A percentile compares a stretch with the other conserved stretches of the same genome.
Conservation (phyloP, 2,797 vertebrate genomes). For the Percopsis omiscomaycus region DNA sequence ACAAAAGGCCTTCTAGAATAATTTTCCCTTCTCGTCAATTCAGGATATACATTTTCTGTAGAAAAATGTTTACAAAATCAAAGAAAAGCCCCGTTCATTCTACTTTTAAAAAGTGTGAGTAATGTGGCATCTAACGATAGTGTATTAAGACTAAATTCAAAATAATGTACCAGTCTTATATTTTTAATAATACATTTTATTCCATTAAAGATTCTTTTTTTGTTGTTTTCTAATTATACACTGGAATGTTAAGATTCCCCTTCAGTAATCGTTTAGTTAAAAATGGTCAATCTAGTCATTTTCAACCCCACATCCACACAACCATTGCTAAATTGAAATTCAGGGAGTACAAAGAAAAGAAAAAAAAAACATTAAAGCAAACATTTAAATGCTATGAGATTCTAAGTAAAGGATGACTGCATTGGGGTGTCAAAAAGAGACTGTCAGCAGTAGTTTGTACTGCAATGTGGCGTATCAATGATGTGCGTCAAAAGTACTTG, state of each 20-base stretch:
- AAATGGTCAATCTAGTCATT: conserved; percentile 66
- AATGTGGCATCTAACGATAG: background rate
- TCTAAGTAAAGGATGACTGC: conserved; percentile 61
- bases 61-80: background rate
- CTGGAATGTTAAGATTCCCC: conserved; percentile 89
- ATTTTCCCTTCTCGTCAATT: background rate
- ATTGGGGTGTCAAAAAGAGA: conserved; percentile 18
- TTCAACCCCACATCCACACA: conserved; percentile 61
- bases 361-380: conserved; percentile 37
- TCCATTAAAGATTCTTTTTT: conserved; percentile 82
- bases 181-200: conserved; percentile 89
- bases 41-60: background rate
- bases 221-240: conserved; percentile 76
- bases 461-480: background rate
- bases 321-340: conserved; percentile 56
- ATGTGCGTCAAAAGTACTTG: background rate
- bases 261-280: conserved; percentile 60
- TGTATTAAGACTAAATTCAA: too few species aligned
- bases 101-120: background rate
- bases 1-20: background rate
- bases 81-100: background rate
- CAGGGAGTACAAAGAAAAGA: conserved; percentile 54
- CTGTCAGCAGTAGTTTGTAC: background rate
- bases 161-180: conserved; percentile 9
- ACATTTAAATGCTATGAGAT: conserved; percentile 41